These are phyloP conservation scores for Pteropus alecto DNA, from an alignment of 2,113 vertebrate genomes.

Conservation along the genomic window DNA sequence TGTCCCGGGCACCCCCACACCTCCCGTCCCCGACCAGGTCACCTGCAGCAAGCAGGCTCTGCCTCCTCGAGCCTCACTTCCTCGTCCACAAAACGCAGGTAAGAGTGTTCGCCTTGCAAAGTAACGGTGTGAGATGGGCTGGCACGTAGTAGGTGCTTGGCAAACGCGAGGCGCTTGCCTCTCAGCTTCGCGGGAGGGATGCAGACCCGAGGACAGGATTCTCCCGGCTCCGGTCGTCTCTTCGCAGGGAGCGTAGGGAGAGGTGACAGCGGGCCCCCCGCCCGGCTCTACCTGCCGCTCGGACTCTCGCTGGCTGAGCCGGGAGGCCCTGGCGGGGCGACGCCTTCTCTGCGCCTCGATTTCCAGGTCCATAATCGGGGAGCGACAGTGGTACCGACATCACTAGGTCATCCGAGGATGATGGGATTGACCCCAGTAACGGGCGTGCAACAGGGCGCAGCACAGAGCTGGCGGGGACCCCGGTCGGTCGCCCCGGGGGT, in stretches of 20 bases:
- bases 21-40: rapidly evolving
- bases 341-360: not conserved
- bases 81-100: rapidly evolving
- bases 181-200: not conserved
- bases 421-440: rapidly evolving
- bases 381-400: rapidly evolving
- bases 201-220: rapidly evolving
- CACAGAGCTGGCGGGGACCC: rapidly evolving
- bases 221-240: rapidly evolving
- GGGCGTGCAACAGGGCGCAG: rapidly evolving
- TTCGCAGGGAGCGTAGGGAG: rapidly evolving
- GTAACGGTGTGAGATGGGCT: rapidly evolving
- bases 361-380: not conserved
- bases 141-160: not conserved
- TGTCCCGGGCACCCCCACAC: too few relatives aligned
- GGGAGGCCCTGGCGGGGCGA: too few relatives aligned
- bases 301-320: not conserved
- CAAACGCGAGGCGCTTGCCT: rapidly evolving
- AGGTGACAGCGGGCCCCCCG: rapidly evolving
- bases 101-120: not conserved
- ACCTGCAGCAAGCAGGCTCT: not conserved
- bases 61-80: not conserved
- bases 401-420: rapidly evolving
- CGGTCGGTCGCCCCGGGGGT: rapidly evolving
- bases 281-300: rapidly evolving